phyloP scores from a whole-genome alignment of 2,113 vertebrate species.

The Madoqua kirkii region DNA sequence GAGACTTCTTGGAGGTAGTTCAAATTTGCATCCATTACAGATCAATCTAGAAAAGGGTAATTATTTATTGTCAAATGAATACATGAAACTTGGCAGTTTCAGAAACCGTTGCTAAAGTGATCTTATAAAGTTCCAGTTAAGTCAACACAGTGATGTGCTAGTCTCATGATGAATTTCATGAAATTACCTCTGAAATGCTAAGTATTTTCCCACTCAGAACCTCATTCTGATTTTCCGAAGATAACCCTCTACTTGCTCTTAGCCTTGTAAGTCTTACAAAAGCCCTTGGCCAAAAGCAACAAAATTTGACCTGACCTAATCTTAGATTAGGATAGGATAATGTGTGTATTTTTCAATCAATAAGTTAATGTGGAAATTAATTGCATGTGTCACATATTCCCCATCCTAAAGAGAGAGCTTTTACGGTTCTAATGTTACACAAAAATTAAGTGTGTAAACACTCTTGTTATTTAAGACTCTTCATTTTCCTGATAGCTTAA shows the following conservation, averaged over 20 bases:
- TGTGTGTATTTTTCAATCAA: conserved; percentile 73
- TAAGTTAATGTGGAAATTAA: conserved; percentile 75
- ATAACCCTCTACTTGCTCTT: conserved; percentile 56
- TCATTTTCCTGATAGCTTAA: conserved; percentile 68
- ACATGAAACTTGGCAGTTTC: conserved; percentile 48
- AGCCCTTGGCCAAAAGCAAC: conserved; percentile 67
- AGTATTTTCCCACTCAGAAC: conserved; percentile 62
- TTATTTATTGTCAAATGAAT: conserved; percentile 55
- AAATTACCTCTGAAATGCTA: conserved; percentile 65
- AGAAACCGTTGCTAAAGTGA: conserved; percentile 67
- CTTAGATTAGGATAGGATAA: conserved; percentile 64
- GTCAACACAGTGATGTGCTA: conserved; percentile 41
- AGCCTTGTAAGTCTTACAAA: conserved; percentile 66
- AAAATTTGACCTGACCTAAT: conserved; percentile 73
- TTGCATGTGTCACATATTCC: conserved; percentile 69
- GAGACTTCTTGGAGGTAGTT: conserved; percentile 53
- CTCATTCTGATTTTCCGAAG: conserved; percentile 49
- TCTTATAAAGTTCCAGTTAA: conserved; percentile 64
- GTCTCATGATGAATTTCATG: conserved; percentile 49
- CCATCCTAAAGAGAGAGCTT: conserved; percentile 51
- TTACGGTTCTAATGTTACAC: conserved; percentile 67
- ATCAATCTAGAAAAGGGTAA: conserved; percentile 35
- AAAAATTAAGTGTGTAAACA: conserved; percentile 72
- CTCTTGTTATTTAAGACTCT: conserved; percentile 68
- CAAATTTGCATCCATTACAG: conserved; percentile 61